Conservation (phyloP, 2,888 invertebrate genomes). For the Eugnorisma glareosa region DNA sequence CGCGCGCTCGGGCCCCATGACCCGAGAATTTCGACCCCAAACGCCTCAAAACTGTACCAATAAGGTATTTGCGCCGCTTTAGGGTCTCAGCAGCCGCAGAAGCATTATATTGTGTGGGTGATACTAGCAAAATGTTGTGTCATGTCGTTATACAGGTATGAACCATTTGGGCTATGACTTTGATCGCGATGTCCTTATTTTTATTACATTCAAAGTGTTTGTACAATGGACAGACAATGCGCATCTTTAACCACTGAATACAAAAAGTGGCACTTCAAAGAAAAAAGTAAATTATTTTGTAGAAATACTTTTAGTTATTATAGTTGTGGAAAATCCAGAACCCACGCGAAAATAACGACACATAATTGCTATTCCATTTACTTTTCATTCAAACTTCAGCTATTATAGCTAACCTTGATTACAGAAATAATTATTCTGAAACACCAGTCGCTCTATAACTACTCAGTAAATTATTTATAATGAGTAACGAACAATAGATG, state of each 20-base stretch:
- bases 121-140: too few species aligned
- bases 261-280: background rate
- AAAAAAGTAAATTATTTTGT: background rate
- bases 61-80: too few species aligned
- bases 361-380: background rate
- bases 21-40: too few species aligned
- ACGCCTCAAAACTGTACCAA: too few species aligned
- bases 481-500: constrained; percentile 12
- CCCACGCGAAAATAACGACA: background rate
- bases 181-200: too few species aligned
- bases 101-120: too few species aligned
- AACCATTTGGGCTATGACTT: too few species aligned
- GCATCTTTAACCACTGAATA: background rate
- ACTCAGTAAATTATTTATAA: constrained; percentile 10
- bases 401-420: constrained; percentile 12
- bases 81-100: too few species aligned
- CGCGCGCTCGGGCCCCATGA: too few species aligned
- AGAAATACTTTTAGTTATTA: background rate
- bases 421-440: constrained; percentile 20
- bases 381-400: constrained; percentile 1
- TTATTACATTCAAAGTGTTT: background rate
- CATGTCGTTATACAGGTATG: too few species aligned
- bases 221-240: background rate
- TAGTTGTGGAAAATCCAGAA: background rate
- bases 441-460: background rate